Evolutionary conservation across 2,797 vertebrate genomes (phyloP).

Genomic region (Eulemur albifrons): DNA sequence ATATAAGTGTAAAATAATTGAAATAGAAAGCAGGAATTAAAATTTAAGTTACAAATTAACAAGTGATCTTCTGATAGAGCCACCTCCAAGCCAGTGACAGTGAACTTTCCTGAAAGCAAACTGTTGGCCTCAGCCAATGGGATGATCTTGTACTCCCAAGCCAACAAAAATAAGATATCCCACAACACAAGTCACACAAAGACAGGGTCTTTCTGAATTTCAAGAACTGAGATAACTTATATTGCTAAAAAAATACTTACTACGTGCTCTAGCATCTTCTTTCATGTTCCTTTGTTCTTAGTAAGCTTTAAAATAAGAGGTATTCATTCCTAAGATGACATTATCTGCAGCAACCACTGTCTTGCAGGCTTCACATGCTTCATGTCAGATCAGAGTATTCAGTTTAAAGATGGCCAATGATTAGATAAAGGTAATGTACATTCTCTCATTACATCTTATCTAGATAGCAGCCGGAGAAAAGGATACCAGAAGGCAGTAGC

Average conservation of each 20-base stretch:
- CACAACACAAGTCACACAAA: not conserved
- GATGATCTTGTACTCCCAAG: not conserved
- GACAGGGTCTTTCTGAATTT: not conserved
- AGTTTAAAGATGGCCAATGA: constrained; percentile 13
- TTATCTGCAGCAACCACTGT: not conserved
- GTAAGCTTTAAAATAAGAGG: not conserved
- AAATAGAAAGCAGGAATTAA: constrained; percentile 11
- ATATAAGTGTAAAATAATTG: not conserved
- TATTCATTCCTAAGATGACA: not conserved
- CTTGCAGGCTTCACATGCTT: not conserved
- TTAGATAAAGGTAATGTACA: not conserved
- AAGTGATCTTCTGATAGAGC: not conserved
- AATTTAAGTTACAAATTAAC: not conserved
- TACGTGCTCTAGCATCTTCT: not conserved
- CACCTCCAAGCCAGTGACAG: constrained; percentile 2
- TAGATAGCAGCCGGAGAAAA: not conserved
- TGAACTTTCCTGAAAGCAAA: constrained; percentile 44
- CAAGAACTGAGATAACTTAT: not conserved
- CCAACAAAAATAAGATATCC: not conserved
- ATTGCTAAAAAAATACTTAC: not conserved
- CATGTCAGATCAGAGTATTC: not conserved
- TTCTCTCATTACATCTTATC: not conserved
- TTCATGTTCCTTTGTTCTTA: not conserved
- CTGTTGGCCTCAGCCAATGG: not conserved
- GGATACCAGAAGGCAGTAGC: not conserved